Base-by-base conservation (phyloP, 2,113 vertebrate genomes). In the Ochotona princeps region DNA sequence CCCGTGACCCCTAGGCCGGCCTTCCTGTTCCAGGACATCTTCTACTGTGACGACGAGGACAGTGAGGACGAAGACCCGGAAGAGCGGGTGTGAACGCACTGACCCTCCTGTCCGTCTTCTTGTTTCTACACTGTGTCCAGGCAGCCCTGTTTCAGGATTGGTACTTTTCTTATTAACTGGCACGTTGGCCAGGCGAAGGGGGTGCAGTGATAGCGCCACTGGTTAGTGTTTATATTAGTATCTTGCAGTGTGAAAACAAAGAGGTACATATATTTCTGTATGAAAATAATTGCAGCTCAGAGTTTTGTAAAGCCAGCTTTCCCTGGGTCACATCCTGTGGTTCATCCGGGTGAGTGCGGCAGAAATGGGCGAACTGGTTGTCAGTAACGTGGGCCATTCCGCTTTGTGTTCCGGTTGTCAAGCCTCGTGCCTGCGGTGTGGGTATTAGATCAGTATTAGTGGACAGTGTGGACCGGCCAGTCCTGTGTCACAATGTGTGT, bases 11-110 rank as follows among this genome's bases (percentile, higher is more conserved):
- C 95, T 63, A 97, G 92, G 82, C 65, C 44, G 0, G 7, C 60
- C 20, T 98, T 98, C 75, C 81, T 76, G 4, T 83, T 98, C 74
- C 82, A 91, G 81, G 98, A 98, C 28, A 97, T 98, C 78, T 98
- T 98, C 47, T 72, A 94, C 6, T 87, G 25, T 13, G 94, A 96
- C 2, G 91, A 92, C 5, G 89, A 97, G n/a, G n/a, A n/a, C 66
- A 96, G 86, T 1, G 81, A 90, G 12, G 97, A 82, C 6, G 97
- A 97, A 0, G 95, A 91, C 3, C 32, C 1, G 1, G 60, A 70
- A 8, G 88, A 87, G 1, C 65, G 14, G 2, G 69, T 87, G 1
- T 96, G 74, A 83, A 65, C 7, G 20, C 54, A 18, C 54, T 18
- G 54, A 2, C 6, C 54, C 54, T 18, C 17, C 7, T 54, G 54